Evolutionary conservation across 2,113 vertebrate genomes (phyloP), one percentile per base, ranked within the genome.

Genomic region (Pao palembangensis): DNA sequence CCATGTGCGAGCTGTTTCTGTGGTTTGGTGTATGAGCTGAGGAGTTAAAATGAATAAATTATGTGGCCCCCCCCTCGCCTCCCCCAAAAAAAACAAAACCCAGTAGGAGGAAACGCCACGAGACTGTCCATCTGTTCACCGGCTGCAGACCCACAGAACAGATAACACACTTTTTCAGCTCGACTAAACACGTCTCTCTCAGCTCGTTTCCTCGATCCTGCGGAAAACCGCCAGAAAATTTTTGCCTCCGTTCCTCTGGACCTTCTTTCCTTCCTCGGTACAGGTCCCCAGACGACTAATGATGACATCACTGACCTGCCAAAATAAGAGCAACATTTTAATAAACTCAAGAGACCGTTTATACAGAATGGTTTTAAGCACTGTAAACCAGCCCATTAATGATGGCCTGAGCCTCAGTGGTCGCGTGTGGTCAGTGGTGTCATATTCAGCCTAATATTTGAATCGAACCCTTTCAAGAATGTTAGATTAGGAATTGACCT

Each of bases 221-320:
- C 82, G 86, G 82, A 97, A 96, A 54, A 97, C 85, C 10, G 94
- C 94, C 0, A 93, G 88, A 69, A 91, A 95, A 58, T 93, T 95
- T 78, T 93, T 87, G 11, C 94, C 93, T 67, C 92, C 90, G 0
- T 93, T 95, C 17, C 94, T 90, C 56, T 92, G 90, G 49, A 97
- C 95, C 74, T 97, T 96, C 87, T 94, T 95, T 34, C 95, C 94
- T 75, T 97, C 94, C 64, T 97, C 95, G 0, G 95, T 95, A 38
- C 93, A 95, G 0, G 87, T 92, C 1, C 93, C 93, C 71, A 97
- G 64, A 18, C 90, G 92, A 42, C 46, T 64, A 43, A 93, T 47
- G 23, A 97, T 91, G 59, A 94, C 23, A 58, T 97, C 94, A 60
- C 83, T 85, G 3, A 67, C 88, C 95, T 97, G 84, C 6, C 47